Evolutionary conservation across 2,888 invertebrate species (phyloP).

Genomic region (Dynastes maya): DNA sequence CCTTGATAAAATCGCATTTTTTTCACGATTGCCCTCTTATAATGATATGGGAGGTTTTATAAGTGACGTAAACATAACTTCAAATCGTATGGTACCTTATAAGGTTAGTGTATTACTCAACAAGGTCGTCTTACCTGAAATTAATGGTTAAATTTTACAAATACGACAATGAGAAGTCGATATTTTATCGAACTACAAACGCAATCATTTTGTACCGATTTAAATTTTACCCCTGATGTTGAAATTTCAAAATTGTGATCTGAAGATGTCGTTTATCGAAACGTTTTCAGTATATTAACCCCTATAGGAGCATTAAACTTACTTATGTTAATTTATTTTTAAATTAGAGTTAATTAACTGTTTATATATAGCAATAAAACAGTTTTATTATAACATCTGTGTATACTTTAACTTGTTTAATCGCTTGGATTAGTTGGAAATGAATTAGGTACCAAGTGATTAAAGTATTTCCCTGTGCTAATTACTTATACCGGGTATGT

Average conservation of each 20-base stretch:
- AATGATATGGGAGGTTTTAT: slow-evolving; percentile 56
- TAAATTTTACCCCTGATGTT: neutral
- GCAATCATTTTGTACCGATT: neutral
- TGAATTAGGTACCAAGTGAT: too few species aligned
- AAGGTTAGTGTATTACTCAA: slow-evolving; percentile 60
- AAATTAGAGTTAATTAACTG: too few species aligned
- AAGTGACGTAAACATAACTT: slow-evolving; percentile 62
- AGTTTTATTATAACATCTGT: too few species aligned
- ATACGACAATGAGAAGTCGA: slow-evolving; percentile 7
- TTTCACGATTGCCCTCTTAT: slow-evolving; percentile 19
- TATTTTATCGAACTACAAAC: neutral
- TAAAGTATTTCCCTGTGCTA: too few species aligned
- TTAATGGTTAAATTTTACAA: slow-evolving; percentile 33
- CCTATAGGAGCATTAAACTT: too few species aligned
- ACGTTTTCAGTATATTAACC: too few species aligned
- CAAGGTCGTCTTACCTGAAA: slow-evolving; percentile 62
- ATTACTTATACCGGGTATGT: too few species aligned
- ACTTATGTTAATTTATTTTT: too few species aligned
- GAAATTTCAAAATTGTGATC: neutral
- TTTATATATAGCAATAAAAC: too few species aligned
- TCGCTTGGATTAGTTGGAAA: too few species aligned
- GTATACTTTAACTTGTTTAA: too few species aligned
- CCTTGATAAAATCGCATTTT: slow-evolving; percentile 8
- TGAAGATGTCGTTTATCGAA: too few species aligned
- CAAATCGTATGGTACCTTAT: slow-evolving; percentile 63